phyloP scores from a whole-genome alignment of 2,888 invertebrate species.

The Parascotia fuliginaria region DNA sequence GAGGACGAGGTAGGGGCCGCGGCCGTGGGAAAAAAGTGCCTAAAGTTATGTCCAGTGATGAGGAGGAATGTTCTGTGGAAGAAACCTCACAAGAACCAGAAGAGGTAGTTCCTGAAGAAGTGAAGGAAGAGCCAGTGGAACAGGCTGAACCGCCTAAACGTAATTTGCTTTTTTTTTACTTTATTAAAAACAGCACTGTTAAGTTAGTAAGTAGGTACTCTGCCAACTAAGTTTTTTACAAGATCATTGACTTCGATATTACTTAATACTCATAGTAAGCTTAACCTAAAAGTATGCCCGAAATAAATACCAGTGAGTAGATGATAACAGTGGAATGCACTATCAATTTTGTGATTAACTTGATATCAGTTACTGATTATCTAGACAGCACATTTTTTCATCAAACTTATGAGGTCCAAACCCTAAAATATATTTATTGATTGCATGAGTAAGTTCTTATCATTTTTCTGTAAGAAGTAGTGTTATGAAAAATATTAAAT shows the following conservation, averaged over 20 bases:
- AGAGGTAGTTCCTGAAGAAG: constrained; percentile 72
- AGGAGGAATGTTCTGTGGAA: constrained; percentile 82
- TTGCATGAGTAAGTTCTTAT: neutral
- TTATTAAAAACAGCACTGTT: too few relatives aligned
- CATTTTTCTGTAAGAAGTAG: too few relatives aligned
- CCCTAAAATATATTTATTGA: neutral
- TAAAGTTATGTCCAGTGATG: constrained; percentile 88
- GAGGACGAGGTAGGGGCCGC: constrained; percentile 89
- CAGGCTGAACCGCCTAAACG: constrained; percentile 83
- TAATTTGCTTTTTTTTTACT: constrained; percentile 48
- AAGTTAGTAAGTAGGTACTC: too few relatives aligned
- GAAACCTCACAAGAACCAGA: constrained; percentile 83
- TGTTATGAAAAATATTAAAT: too few relatives aligned
- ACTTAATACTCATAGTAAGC: neutral
- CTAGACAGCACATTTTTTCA: constrained; percentile 6
- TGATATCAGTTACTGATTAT: constrained; percentile 24
- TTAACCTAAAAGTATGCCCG: neutral
- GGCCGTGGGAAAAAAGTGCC: constrained; percentile 91
- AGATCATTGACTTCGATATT: too few relatives aligned
- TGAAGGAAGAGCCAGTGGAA: constrained; percentile 72
- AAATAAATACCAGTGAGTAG: neutral
- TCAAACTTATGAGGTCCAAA: constrained; percentile 13
- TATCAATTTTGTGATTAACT: constrained; percentile 35
- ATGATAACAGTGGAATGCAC: constrained; percentile 23
- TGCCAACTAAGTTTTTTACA: too few relatives aligned